Base-by-base conservation (phyloP, 1,140 invertebrate genomes). In the Penaeus chinensis region DNA sequence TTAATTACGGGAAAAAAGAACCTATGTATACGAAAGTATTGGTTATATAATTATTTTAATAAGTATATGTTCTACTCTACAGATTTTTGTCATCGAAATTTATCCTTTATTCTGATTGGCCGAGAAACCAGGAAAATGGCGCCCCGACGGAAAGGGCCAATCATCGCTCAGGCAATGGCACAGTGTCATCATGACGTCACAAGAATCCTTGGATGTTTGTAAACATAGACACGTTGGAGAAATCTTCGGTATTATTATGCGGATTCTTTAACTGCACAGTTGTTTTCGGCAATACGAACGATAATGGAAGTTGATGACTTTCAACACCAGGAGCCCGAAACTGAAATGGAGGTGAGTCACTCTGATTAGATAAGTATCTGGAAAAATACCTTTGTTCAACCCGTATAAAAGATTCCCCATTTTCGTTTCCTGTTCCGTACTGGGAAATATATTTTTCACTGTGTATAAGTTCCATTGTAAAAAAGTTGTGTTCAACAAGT, bases 161-260 rank as follows among this genome's bases (percentile, higher is more conserved):
- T 86, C 84, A 79, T 2, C 20, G 27, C n/a, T 27, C 22, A 61
- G n/a, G 7, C 32, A 24, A 47, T 47, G 63, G 22, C 77, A 79
- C 13, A n/a, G 47, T 79, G 69, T 81, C 60, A 60, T 32, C 54
- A 79, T 86, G 84, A 86, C 84, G 84, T 86, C 84, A 86, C n/a
- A 32, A 69, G 63, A 86, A 79, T 86, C 84, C 84, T 80, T 86
- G 62, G 78, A 78, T 71, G 84, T 86, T 86, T 86, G 84, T 86
- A 86, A 86, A 86, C 84, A 86, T 81, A 86, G 84, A 86, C 84
- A 86, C 84, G 84, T 86, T 86, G 84, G 84, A 37, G 74, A 80
- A 79, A 80, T 71, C 84, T 69, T 86, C 24, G n/a, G 37, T 66
- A 86, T 69, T 86, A 86, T 86, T 86, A 86, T 86, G 84, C 81